Base-by-base conservation (phyloP, 2,888 invertebrate genomes). In the Atherix ibis region DNA sequence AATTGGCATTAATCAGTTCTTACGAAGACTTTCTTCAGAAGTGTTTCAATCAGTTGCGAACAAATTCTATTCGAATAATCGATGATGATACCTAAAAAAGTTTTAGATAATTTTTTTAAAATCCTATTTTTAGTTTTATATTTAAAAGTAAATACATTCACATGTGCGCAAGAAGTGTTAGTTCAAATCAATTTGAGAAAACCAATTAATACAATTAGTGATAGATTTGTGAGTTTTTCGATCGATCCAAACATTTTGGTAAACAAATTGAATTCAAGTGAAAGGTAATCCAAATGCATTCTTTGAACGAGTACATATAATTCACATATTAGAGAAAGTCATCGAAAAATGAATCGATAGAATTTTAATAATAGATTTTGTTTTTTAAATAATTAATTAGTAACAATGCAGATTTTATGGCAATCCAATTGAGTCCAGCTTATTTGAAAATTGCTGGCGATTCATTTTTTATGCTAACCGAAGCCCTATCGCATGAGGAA, bases 181-280 rank as follows among this genome's bases (percentile, higher is more conserved):
- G 65, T 75, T 35, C 68, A 65, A 43, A 58, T 83, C 25, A 66
- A 68, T 40, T 66, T 70, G 1, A 73, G 73, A 43, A 70, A 67
- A 40, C 66, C 72, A 16, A 56, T 75, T 5, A 71, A 80, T 44
- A 52, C 68, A 38, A 71, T 80, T 2, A 75, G 73, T 47, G 73
- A 71, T 32, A 71, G 69, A 47, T 84, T 81, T 53, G 55, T 84
- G 10, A 82, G 82, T 55, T 68, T 82, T 42, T 71, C 76, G 0
- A 60, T 83, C 5, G 77, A 78, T 48, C 81, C 81, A 0, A 70
- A 68, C 33, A 65, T 73, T 48, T 51, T 81, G 37, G 66, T 68
- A 18, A 49, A 49, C 32, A 43, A 62, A 1, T 42, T 59, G 10
- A 58, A 58, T 40, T 52, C 55, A 2, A 47, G 48, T 16, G 48